Evolutionary conservation across 1,140 invertebrate species (phyloP).

Genomic region (Halesus radiatus): DNA sequence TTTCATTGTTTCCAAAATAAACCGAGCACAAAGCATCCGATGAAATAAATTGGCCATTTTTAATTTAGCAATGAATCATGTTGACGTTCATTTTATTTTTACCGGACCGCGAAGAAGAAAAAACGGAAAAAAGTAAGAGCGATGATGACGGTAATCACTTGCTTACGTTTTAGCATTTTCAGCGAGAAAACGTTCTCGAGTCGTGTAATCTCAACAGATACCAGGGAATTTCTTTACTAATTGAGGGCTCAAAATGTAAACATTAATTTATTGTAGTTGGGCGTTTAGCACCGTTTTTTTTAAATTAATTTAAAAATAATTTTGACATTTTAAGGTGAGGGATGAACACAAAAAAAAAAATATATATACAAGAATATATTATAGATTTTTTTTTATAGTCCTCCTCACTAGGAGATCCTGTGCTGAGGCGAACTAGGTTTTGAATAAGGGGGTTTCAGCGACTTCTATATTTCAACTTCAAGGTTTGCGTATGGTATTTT

Average conservation of each 20-base stretch:
- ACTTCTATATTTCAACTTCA: too few species aligned
- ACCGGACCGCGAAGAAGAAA: slow-evolving; percentile 17
- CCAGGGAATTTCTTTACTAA: neutral
- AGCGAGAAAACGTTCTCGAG: slow-evolving; percentile 1
- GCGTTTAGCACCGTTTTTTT: neutral
- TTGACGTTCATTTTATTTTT: slow-evolving; percentile 32
- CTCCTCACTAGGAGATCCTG: too few species aligned
- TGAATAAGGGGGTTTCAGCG: too few species aligned
- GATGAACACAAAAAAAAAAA: too few species aligned
- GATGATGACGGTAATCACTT: slow-evolving; percentile 15
- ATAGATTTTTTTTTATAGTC: too few species aligned
- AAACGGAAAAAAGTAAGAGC: slow-evolving; percentile 21
- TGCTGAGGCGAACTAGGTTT: too few species aligned
- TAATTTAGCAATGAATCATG: slow-evolving; percentile 36
- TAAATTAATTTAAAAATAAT: too few species aligned
- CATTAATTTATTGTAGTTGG: neutral
- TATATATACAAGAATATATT: too few species aligned
- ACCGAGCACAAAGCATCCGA: slow-evolving; percentile 12
- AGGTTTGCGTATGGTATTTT: too few species aligned
- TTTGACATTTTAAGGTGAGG: too few species aligned
- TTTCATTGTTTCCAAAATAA: slow-evolving; percentile 10
- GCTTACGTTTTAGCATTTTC: neutral
- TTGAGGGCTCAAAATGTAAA: neutral
- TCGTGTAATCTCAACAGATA: neutral
- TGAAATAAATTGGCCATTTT: slow-evolving; percentile 32